phyloP scores from a whole-genome alignment of 1,140 invertebrate genomes.

The Tetramorium alpestre region DNA sequence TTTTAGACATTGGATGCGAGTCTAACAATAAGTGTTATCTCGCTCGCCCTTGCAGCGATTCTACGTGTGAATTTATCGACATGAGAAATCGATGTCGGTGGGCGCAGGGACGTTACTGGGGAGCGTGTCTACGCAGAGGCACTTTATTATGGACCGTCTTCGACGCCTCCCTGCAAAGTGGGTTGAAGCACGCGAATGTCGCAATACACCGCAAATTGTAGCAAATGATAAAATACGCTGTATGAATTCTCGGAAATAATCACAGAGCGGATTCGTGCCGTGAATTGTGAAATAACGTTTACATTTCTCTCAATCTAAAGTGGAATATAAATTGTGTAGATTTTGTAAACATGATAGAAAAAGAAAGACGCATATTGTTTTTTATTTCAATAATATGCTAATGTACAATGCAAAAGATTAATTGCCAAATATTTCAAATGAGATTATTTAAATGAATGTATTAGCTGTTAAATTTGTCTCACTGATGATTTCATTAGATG shows the following conservation, averaged over 20 bases:
- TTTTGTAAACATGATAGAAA: not conserved
- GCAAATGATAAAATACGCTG: conserved; percentile 20
- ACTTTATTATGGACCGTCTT: conserved; percentile 46
- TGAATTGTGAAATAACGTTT: not conserved
- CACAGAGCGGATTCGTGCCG: not conserved
- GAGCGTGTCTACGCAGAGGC: conserved; percentile 24
- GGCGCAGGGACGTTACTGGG: conserved; percentile 13
- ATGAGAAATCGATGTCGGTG: conserved; percentile 48
- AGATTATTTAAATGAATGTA: not conserved
- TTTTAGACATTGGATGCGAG: not conserved
- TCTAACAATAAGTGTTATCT: conserved; percentile 6
- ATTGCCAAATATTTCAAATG: not conserved
- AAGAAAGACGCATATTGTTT: not conserved
- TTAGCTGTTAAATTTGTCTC: too few relatives aligned
- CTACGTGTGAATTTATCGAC: conserved; percentile 42
- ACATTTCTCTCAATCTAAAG: conserved; percentile 3
- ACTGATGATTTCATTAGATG: not conserved
- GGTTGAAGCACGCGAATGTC: conserved; percentile 28
- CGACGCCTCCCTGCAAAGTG: conserved; percentile 23
- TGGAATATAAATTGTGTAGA: not conserved
- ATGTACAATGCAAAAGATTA: not conserved
- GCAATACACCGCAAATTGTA: conserved; percentile 17
- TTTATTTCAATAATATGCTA: not conserved
- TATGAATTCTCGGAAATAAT: conserved; percentile 17
- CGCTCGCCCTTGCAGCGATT: conserved; percentile 8